phyloP scores from a whole-genome alignment of 2,113 vertebrate species.

The Damaliscus lunatus region DNA sequence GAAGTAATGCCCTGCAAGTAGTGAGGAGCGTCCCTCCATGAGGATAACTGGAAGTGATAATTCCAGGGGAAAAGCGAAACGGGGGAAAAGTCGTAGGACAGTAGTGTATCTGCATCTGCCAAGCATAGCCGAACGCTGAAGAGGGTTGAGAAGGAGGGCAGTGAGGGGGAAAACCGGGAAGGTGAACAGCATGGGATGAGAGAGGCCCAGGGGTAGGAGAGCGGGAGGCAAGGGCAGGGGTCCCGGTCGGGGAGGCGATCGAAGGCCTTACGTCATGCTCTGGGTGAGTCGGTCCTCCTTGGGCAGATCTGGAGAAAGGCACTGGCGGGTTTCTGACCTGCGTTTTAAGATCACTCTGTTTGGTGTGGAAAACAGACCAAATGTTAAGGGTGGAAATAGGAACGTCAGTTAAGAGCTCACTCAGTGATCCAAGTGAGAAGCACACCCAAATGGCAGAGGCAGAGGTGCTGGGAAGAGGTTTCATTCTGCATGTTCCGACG shows the following conservation, averaged over 20 bases:
- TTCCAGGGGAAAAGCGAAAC: not conserved
- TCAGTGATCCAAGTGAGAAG: not conserved
- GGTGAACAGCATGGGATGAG: accelerated
- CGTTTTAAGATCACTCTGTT: not conserved
- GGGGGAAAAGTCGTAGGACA: accelerated
- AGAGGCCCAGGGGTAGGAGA: accelerated
- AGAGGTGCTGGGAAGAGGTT: not conserved
- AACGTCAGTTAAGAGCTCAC: not conserved
- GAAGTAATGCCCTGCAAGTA: not conserved
- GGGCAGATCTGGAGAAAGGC: not conserved
- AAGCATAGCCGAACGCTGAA: too few relatives aligned
- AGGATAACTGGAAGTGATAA: not conserved
- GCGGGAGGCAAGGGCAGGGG: too few relatives aligned
- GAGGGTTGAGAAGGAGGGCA: too few relatives aligned
- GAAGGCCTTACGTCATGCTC: not conserved
- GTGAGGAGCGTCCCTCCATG: accelerated
- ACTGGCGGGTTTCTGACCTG: not conserved
- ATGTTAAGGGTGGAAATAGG: not conserved
- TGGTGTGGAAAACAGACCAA: not conserved
- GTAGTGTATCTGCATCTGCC: not conserved
- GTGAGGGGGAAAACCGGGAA: not conserved
- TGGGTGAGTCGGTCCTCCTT: not conserved
- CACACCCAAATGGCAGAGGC: accelerated
- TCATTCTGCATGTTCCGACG: accelerated
- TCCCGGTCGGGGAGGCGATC: accelerated